Base-by-base conservation (phyloP, 1,140 invertebrate genomes). In the Sycophila sp. region DNA sequence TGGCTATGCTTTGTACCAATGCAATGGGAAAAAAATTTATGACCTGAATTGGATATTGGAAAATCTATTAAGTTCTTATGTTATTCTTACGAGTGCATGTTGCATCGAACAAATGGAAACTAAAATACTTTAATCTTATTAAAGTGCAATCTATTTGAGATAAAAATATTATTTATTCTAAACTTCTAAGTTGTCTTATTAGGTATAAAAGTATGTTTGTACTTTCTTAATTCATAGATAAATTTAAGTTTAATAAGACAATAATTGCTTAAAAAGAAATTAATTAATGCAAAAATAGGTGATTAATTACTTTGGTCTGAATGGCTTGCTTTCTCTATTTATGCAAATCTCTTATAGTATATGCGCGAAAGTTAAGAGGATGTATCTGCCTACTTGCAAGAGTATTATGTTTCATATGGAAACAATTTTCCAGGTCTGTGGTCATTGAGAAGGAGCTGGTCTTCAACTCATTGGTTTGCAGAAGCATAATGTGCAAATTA, bases 301-400 rank as follows among this genome's bases (percentile, higher is more conserved):
- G 22, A 51, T 51, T 36, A 64, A 58, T 58, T 47, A 19, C 47
- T 56, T 56, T 40, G 42, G 42, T 51, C n/a, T 51, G 7, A 24
- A 59, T 49, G 32, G 56, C 32, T 68, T 2, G 53, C 56, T 68
- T 68, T 60, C 65, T 67, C 55, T 67, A 22, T 24, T 49, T 2
- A 59, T 68, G 55, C 26, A 68, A 68, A 68, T 68, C 24, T 67
- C n/a, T 67, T 30, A 15, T 68, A 24, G 66, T 68, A 24, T 55
- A 56, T 19, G 66, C 60, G 59, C 49, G 56, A 68, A 68, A 68
- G 66, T 58, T 53, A 67, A 30, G 58, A 19, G 26, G 38, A 67
- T 68, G 55, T 42, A 59, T 56, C 66, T 34, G 60, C 66, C 51
- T 36, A 15, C 22, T 15, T 30, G 15, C 13, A 28, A 51, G 45